Percentiles rank a stretch among this genome's conserved stretches.
phyloP scores from a whole-genome alignment of 2,888 invertebrate genomes.

The Xestobium rufovillosum region DNA sequence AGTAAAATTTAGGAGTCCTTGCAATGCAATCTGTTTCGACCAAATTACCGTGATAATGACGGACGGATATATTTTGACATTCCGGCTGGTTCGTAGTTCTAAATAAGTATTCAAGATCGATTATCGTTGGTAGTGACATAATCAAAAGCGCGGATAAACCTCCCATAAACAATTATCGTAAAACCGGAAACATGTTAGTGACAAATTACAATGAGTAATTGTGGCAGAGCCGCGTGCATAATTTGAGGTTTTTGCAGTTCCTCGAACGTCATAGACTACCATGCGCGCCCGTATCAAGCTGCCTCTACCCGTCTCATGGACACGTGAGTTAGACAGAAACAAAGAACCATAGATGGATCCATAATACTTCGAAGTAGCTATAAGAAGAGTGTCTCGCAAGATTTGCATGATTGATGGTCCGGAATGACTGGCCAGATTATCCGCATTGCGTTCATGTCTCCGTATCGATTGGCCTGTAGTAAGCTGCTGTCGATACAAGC shows the following conservation, averaged over 20 bases:
- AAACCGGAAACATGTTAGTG: conserved; percentile 31
- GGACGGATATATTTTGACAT: too few species aligned
- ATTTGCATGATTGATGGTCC: conserved; percentile 39
- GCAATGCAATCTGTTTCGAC: too few species aligned
- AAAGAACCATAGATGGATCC: conserved; percentile 13
- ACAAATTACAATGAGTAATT: conserved; percentile 33
- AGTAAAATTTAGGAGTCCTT: too few species aligned
- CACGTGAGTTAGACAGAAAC: conserved; percentile 14
- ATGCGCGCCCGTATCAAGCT: conserved; percentile 23
- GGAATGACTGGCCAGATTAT: conserved; percentile 37
- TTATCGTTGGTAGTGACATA: too few species aligned
- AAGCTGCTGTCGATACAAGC: conserved; percentile 25
- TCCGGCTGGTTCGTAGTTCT: too few species aligned
- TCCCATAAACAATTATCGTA: conserved; percentile 25
- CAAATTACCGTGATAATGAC: too few species aligned
- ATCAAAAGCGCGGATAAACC: conserved; percentile 14
- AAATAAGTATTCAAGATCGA: too few species aligned
- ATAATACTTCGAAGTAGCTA: conserved; percentile 11
- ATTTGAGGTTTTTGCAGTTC: conserved; percentile 27
- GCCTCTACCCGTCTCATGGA: conserved; percentile 14
- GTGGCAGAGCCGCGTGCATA: conserved; percentile 24
- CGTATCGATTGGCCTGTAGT: conserved; percentile 30
- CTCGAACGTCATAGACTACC: conserved; percentile 17
- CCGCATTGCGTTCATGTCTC: conserved; percentile 39
- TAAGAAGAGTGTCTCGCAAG: conserved; percentile 29